A percentile compares a stretch with the other conserved stretches of the same genome.
Evolutionary conservation across 2,797 vertebrate species (phyloP).

Genomic region (Tauraco hartlaubi): DNA sequence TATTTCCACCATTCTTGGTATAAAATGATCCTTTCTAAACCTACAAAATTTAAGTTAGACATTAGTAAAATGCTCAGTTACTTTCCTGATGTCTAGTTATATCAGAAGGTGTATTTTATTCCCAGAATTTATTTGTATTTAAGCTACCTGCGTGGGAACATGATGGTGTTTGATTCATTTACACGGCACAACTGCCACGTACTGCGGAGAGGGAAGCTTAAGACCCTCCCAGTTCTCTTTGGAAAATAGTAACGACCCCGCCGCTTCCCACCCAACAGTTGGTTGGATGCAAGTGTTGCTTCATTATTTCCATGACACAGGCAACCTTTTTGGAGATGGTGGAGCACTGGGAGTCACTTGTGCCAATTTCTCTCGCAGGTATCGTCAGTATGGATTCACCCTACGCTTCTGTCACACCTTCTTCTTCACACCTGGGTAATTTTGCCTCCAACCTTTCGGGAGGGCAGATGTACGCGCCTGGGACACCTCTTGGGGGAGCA

Average conservation of each 20-base stretch:
- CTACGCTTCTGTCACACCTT: constrained; percentile 84
- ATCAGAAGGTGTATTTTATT: neutral
- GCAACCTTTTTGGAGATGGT: fast-evolving
- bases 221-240: neutral
- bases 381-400: constrained; percentile 85
- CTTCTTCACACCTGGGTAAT: constrained; percentile 84
- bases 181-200: neutral
- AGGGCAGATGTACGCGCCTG: constrained; percentile 83
- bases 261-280: no score
- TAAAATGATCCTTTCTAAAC: neutral
- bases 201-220: neutral
- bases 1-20: neutral
- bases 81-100: fast-evolving
- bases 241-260: no score
- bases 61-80: neutral
- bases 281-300: neutral
- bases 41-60: neutral
- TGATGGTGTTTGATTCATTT: fast-evolving
- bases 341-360: neutral
- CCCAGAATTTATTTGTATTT: neutral
- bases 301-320: fast-evolving
- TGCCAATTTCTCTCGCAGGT: constrained; percentile 64
- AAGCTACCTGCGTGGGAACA: neutral
- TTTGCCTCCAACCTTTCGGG: constrained; percentile 85
- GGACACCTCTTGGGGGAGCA: constrained; percentile 80